Evolutionary conservation across 2,113 vertebrate genomes (phyloP), one percentile per base, ranked within the genome.

Genomic region (Ivindomyrus marchei): DNA sequence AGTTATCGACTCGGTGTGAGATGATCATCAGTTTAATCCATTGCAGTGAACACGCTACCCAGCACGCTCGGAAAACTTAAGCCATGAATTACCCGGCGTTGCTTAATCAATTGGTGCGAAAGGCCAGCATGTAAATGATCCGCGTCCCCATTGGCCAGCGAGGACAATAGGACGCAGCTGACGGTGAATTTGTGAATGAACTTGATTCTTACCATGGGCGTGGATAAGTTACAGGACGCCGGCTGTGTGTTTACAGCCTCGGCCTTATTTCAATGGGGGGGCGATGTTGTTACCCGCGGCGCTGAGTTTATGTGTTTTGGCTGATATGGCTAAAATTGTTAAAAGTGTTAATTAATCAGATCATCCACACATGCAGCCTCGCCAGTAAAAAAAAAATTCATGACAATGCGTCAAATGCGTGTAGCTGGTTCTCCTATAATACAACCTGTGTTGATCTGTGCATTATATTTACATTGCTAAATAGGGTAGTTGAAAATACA

Each of bases 171-270:
- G 86, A 84, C 91, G 90, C 93, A 95, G 93, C 94, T 96, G 94
- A 95, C 91, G 92, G 91, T 94, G 95, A 93, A 92, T 94, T 96
- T 96, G 97, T 95, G 93, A 97, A 96, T 97, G 97, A 97, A 97
- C 97, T 97, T 97, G 97, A 96, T 95, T 94, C 92, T 87, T 84
- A 15, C 2, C 89, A 80, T 90, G 89, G 70, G 87, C 46, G 62
- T 53, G 85, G 46, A 6, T 39, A 87, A 39, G 15, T 52, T 83
- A 83, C 45, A 21, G 66, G 88, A 39, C 45, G 49, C 56, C 13
- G 62, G 45, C 58, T 74, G 88, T 88, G 31, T 88, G 62, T 88
- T 77, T 88, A 45, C 42, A 4, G 45, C 62, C 5, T 3, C 62
- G 24, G 56, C 58, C 7, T 88, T 74, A 19, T 47, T 58, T 85